These are phyloP conservation scores for Pyrrhosoma nymphula DNA, from an alignment of 2,888 invertebrate species.

Conservation along the genomic window DNA sequence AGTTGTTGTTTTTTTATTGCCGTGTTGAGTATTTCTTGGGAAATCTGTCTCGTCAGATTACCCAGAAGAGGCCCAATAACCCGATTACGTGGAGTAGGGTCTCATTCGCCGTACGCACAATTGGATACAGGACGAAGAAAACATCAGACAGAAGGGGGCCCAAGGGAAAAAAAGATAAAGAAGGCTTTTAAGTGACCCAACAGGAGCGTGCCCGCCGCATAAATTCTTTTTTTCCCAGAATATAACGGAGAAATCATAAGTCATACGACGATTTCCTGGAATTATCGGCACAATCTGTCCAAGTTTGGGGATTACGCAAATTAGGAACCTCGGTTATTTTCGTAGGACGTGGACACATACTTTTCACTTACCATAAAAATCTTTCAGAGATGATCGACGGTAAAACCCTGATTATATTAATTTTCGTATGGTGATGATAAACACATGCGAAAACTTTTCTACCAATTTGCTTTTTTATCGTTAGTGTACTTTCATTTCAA, in stretches of 20 bases:
- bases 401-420: too few species aligned
- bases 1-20: not conserved
- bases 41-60: not conserved
- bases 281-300: not conserved
- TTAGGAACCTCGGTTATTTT: not conserved
- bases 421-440: too few species aligned
- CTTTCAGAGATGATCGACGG: too few species aligned
- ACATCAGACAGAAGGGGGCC: not conserved
- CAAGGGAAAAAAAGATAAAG: not conserved
- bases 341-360: too few species aligned
- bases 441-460: too few species aligned
- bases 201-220: not conserved
- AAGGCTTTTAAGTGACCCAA: not conserved
- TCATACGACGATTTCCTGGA: not conserved
- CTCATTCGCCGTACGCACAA: not conserved
- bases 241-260: not conserved
- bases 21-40: not conserved
- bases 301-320: not conserved
- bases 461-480: too few species aligned
- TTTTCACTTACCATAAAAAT: too few species aligned
- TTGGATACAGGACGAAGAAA: not conserved
- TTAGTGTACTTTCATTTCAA: too few species aligned
- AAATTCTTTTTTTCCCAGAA: not conserved
- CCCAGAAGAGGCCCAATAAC: not conserved
- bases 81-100: not conserved